Evolutionary conservation across 2,888 invertebrate genomes (phyloP).

Genomic region (Nephrotoma flavescens): DNA sequence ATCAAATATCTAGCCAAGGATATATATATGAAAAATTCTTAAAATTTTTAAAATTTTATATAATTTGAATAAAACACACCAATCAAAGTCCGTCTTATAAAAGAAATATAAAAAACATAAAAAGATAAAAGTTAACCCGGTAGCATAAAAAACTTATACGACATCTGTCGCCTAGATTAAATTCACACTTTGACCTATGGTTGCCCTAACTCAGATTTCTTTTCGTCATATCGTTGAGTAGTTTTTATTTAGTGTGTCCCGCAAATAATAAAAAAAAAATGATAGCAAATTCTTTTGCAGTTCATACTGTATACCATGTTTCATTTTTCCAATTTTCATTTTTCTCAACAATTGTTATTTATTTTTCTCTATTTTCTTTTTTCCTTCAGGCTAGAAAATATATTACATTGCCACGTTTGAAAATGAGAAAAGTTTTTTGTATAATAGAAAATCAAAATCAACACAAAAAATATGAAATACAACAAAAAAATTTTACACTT

Average conservation of each 20-base stretch:
- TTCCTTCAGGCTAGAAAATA: background rate
- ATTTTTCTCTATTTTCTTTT: background rate
- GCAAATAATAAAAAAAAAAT: background rate
- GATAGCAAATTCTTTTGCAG: background rate
- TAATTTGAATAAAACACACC: no score
- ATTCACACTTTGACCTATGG: background rate
- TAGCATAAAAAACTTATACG: background rate
- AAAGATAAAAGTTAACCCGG: background rate
- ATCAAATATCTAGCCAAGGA: no score
- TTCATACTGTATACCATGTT: background rate
- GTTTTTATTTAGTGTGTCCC: background rate
- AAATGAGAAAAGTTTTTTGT: constrained; percentile 4
- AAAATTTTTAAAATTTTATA: no score
- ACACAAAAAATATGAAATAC: no score
- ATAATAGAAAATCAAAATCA: background rate
- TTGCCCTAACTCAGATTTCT: background rate
- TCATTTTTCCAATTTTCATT: background rate
- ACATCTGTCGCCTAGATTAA: background rate
- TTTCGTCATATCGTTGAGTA: background rate
- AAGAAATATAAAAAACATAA: no score
- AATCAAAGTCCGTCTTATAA: no score
- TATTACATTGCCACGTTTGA: constrained; percentile 4
- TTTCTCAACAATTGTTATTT: background rate
- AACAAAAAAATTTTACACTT: background rate
- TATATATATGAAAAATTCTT: no score